Conservation (phyloP, 2,797 vertebrate species). For the Sebastes steindachneri region DNA sequence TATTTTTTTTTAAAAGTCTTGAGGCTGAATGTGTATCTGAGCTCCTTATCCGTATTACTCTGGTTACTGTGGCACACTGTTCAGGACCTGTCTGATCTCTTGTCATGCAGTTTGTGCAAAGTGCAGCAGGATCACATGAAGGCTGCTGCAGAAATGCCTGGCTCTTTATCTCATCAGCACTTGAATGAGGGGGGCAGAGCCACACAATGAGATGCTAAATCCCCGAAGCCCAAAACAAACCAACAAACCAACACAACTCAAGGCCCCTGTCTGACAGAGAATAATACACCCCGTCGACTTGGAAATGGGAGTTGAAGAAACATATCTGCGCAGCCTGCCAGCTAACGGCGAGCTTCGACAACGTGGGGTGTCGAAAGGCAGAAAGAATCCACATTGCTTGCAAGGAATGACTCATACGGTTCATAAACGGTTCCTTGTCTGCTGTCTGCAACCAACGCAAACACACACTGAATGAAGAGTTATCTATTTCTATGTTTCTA, state of each 20-base stretch:
- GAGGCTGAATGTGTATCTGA: not conserved
- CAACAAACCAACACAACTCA: conserved; percentile 40
- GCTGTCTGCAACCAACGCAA: conserved; percentile 1
- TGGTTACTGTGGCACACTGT: conserved; percentile 15
- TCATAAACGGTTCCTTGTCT: conserved; percentile 22
- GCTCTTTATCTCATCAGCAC: conserved; percentile 68
- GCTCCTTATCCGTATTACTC: conserved; percentile 30
- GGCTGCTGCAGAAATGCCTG: conserved; percentile 55
- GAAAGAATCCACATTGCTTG: conserved; percentile 38
- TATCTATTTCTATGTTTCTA: not conserved
- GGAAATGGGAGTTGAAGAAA: conserved; percentile 50
- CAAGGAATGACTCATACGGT: conserved; percentile 19
- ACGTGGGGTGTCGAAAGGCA: conserved; percentile 38
- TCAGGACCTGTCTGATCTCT: conserved; percentile 45
- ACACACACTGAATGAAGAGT: not conserved
- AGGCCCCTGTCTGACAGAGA: conserved; percentile 22
- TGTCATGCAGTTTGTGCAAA: conserved; percentile 50
- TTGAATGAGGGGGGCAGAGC: conserved; percentile 10
- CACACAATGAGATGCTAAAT: conserved; percentile 56
- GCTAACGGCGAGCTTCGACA: conserved; percentile 2
- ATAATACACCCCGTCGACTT: conserved; percentile 45
- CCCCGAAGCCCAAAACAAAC: conserved; percentile 19
- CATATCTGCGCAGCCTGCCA: conserved; percentile 25
- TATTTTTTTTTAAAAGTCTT: not conserved
- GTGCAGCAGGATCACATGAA: conserved; percentile 61